Evolutionary conservation across 2,113 vertebrate species (phyloP).

Genomic region (Micromys minutus): DNA sequence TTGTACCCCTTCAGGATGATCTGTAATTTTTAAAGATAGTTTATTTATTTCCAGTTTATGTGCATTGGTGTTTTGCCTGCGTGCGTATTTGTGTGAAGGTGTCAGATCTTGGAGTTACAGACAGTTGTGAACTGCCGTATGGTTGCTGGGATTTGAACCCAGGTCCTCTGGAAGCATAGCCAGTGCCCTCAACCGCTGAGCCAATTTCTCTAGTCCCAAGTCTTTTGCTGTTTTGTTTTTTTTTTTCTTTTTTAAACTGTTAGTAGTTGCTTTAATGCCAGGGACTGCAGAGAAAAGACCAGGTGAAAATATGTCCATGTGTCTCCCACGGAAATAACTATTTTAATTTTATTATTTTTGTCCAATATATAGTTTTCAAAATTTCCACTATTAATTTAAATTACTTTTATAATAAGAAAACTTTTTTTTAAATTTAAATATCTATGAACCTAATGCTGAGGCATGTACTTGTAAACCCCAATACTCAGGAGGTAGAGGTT

Average conservation of each 20-base stretch:
- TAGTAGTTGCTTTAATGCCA: neutral
- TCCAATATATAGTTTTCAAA: neutral
- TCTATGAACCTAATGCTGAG: neutral
- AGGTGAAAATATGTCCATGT: neutral
- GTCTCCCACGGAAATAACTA: neutral
- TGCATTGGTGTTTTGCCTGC: too few species aligned
- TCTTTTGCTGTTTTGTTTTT: too few species aligned
- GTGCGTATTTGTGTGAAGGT: too few species aligned
- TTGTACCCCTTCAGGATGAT: too few species aligned
- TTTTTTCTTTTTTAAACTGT: neutral
- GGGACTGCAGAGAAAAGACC: neutral
- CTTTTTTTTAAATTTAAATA: neutral
- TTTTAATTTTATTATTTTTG: conserved; percentile 15
- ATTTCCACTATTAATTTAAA: neutral
- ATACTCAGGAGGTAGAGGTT: neutral
- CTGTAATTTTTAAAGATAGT: too few species aligned
- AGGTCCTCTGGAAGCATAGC: too few species aligned
- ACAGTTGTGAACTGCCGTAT: too few species aligned
- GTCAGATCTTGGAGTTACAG: too few species aligned
- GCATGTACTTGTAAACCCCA: neutral
- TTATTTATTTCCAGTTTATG: too few species aligned
- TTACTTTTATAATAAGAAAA: neutral
- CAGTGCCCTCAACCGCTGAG: too few species aligned
- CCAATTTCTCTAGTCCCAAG: too few species aligned
- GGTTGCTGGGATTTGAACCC: too few species aligned